These are phyloP conservation scores for Edolisoma coerulescens DNA, from an alignment of 2,113 vertebrate species.

Conservation along the genomic window DNA sequence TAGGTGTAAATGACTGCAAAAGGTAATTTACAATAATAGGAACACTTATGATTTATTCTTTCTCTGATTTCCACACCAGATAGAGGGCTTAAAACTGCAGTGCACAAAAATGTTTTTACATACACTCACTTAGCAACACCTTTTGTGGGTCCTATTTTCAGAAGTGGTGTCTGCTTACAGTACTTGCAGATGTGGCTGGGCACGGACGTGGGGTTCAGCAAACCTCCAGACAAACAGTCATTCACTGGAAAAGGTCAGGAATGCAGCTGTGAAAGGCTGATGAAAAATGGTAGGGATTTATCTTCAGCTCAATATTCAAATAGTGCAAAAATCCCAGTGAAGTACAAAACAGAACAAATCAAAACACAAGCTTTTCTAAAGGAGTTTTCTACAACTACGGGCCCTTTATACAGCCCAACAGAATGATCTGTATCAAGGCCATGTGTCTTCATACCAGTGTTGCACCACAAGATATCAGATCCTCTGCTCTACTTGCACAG, in stretches of 20 bases:
- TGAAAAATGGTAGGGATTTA: neutral
- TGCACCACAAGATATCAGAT: neutral
- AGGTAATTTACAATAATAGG: neutral
- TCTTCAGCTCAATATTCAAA: neutral
- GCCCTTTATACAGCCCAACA: neutral
- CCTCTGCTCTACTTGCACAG: neutral
- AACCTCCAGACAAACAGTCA: neutral
- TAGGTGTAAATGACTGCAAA: neutral
- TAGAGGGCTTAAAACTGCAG: neutral
- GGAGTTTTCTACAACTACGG: neutral
- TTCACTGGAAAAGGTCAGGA: neutral
- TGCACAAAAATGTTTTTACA: neutral
- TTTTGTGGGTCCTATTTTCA: slow-evolving; percentile 45
- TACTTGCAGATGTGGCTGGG: neutral
- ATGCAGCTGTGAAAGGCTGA: neutral
- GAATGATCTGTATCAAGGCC: rapidly evolving
- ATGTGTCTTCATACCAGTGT: neutral
- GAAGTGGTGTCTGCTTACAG: neutral
- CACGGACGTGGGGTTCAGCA: neutral
- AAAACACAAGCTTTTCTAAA: neutral
- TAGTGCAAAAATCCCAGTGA: neutral
- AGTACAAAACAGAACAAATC: neutral
- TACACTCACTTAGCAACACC: slow-evolving; percentile 10
- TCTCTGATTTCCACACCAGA: neutral
- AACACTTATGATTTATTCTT: neutral